Percentiles rank a stretch among this genome's conserved stretches.
phyloP scores from a whole-genome alignment of 1,140 invertebrate species.

The Bombus turneri region DNA sequence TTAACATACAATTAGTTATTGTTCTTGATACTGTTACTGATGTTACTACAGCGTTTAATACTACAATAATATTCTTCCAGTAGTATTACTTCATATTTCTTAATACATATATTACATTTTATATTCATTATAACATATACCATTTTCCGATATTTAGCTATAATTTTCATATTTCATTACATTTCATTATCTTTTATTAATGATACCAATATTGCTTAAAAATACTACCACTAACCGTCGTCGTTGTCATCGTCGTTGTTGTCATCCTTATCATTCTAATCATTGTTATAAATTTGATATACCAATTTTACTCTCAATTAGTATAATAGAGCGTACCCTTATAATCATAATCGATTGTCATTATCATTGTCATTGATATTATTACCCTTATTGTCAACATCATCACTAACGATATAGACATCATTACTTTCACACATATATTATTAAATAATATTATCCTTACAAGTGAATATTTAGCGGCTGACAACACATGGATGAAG shows the following conservation, averaged over 20 bases:
- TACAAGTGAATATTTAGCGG: slow-evolving; percentile 73
- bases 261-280: not conserved
- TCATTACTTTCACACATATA: not conserved
- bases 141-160: not conserved
- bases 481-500: slow-evolving; percentile 51
- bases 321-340: not conserved
- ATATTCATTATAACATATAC: slow-evolving; percentile 4
- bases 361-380: slow-evolving; percentile 7
- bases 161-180: slow-evolving; percentile 39
- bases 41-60: slow-evolving; percentile 32
- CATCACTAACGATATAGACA: not conserved
- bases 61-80: not conserved
- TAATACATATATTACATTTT: slow-evolving; percentile 18
- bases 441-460: slow-evolving; percentile 30
- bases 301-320: not conserved
- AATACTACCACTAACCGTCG: not conserved
- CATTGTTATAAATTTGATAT: slow-evolving; percentile 10
- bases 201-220: slow-evolving; percentile 29
- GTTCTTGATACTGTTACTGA: slow-evolving; percentile 26
- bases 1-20: not conserved
- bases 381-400: not conserved
- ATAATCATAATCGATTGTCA: not conserved
- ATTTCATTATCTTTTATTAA: slow-evolving; percentile 63
- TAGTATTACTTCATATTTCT: not conserved
- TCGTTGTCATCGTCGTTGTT: not conserved